phyloP scores from a whole-genome alignment of 2,888 invertebrate genomes.

The Margaritifera margaritifera region DNA sequence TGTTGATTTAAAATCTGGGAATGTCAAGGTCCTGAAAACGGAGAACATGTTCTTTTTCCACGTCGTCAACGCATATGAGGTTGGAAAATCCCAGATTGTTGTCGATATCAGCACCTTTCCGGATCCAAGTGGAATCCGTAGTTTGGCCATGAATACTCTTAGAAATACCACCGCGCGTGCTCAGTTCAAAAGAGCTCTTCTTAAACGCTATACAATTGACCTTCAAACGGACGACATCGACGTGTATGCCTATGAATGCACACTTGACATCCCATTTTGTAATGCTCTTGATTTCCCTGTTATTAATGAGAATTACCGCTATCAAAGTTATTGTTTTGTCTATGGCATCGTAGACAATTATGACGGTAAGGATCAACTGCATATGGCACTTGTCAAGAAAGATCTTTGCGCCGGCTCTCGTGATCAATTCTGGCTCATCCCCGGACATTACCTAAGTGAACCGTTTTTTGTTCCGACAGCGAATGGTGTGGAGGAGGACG shows the following conservation, averaged over 20 bases:
- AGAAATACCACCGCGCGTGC: constrained; percentile 20
- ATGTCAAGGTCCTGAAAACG: constrained; percentile 39
- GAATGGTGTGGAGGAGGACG: constrained; percentile 46
- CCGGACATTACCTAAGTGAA: constrained; percentile 46
- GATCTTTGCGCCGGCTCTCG: constrained; percentile 36
- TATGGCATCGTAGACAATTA: constrained; percentile 45
- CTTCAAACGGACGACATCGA: constrained; percentile 17
- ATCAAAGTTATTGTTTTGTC: constrained; percentile 45
- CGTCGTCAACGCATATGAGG: constrained; percentile 61
- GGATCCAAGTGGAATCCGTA: constrained; percentile 32
- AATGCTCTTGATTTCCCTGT: constrained; percentile 46
- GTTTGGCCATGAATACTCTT: constrained; percentile 28
- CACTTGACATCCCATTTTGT: constrained; percentile 22
- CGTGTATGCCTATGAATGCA: constrained; percentile 18
- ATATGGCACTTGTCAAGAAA: constrained; percentile 50
- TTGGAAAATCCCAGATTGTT: constrained; percentile 16
- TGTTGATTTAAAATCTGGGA: constrained; percentile 48
- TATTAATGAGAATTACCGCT: constrained; percentile 52
- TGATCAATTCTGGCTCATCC: constrained; percentile 33
- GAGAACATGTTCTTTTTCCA: constrained; percentile 56
- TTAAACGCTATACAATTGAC: constrained; percentile 42
- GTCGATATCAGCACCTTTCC: constrained; percentile 40
- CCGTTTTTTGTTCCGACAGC: constrained; percentile 49
- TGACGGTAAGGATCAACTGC: constrained; percentile 30
- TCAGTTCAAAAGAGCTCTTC: constrained; percentile 10